Evolutionary conservation across 2,888 invertebrate genomes (phyloP).

Genomic region (Plagiodera versicolora): DNA sequence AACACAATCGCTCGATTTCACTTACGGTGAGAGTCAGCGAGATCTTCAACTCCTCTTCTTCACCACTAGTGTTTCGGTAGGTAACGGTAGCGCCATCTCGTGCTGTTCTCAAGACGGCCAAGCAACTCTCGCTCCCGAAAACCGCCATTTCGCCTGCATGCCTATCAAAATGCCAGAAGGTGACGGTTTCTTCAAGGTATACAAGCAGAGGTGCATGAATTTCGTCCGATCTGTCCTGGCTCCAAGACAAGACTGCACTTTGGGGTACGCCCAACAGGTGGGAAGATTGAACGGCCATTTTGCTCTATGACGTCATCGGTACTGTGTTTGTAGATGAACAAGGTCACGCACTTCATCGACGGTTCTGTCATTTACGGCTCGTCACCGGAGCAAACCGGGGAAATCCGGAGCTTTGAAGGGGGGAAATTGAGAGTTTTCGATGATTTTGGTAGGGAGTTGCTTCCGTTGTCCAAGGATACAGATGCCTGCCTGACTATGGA

Average conservation of each 20-base stretch:
- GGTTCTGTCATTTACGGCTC: conserved; percentile 77
- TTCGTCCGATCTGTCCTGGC: conserved; percentile 71
- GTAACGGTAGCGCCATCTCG: conserved; percentile 69
- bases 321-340: conserved; percentile 67
- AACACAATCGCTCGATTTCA: conserved; percentile 70
- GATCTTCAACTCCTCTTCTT: no score
- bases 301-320: no score
- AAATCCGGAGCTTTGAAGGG: conserved; percentile 62
- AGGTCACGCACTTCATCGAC: conserved; percentile 73
- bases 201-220: conserved; percentile 68
- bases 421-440: conserved; percentile 67
- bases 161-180: conserved; percentile 63
- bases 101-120: conserved; percentile 70
- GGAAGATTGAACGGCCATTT: conserved; percentile 15
- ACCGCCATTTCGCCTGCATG: conserved; percentile 69
- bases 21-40: conserved; percentile 58
- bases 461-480: conserved; percentile 66
- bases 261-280: conserved; percentile 73
- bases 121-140: conserved; percentile 55
- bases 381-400: conserved; percentile 59
- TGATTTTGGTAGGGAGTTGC: conserved; percentile 67
- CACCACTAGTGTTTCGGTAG: no score
- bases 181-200: conserved; percentile 64
- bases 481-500: conserved; percentile 65
- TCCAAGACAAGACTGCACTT: conserved; percentile 66